phyloP scores from a whole-genome alignment of 2,888 invertebrate species.

The Temnothorax rugatulus region DNA sequence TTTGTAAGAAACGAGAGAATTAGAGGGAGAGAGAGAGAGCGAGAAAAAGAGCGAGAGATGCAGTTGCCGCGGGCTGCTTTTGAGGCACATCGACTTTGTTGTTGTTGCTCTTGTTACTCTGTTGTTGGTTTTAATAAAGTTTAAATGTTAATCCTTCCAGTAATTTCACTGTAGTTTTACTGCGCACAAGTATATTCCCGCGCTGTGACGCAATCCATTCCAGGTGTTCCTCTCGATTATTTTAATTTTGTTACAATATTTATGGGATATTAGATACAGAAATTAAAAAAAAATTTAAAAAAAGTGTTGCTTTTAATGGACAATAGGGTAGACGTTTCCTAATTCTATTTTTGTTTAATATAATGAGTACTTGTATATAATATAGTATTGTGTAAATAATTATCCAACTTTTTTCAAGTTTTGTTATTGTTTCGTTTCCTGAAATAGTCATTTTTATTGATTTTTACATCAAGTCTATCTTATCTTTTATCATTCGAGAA shows the following conservation, averaged over 20 bases:
- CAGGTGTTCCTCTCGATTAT: neutral
- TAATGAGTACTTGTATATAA: no score
- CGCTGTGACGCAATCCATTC: neutral
- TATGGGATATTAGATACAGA: neutral
- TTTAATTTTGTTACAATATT: neutral
- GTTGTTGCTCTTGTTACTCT: conserved; percentile 76
- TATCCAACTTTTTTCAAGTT: neutral
- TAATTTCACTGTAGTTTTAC: neutral
- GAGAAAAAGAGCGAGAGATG: conserved; percentile 36
- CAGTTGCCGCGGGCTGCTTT: conserved; percentile 66
- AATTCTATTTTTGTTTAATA: no score
- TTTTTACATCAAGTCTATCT: no score
- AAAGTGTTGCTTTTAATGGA: no score
- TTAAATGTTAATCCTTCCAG: conserved; percentile 71
- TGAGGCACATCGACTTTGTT: conserved; percentile 67
- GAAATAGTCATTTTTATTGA: no score
- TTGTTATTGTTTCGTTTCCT: neutral
- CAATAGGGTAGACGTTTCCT: no score
- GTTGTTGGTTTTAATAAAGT: conserved; percentile 82
- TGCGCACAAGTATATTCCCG: conserved; percentile 7
- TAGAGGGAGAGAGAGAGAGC: neutral
- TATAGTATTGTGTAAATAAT: neutral
- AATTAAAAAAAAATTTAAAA: neutral
- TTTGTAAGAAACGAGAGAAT: conserved; percentile 45
- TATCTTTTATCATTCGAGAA: no score